These are phyloP conservation scores for Scortum barcoo DNA, from an alignment of 2,113 vertebrate genomes.

Conservation along the genomic window DNA sequence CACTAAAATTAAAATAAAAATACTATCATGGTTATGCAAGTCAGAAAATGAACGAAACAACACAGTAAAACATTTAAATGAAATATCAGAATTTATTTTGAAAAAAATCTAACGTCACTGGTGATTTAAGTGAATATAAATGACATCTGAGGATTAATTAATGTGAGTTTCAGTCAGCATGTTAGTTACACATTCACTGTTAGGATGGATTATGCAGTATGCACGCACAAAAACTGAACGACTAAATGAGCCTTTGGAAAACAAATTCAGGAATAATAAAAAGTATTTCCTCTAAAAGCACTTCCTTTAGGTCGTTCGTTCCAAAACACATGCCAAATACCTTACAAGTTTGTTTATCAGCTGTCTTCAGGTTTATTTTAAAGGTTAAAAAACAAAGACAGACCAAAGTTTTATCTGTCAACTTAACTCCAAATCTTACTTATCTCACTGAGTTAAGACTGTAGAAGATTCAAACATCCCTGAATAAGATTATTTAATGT, in stretches of 20 bases:
- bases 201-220: neutral
- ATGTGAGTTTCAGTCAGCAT: slow-evolving; percentile 22
- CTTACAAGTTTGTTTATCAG: slow-evolving; percentile 36
- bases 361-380: slow-evolving; percentile 10
- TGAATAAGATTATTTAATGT: neutral
- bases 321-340: too few species aligned
- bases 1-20: neutral
- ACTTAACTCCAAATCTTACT: neutral
- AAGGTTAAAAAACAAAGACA: neutral
- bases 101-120: neutral
- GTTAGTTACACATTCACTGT: slow-evolving; percentile 37
- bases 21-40: neutral
- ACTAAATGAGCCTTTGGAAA: neutral
- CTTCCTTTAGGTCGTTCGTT: neutral
- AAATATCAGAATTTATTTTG: slow-evolving; percentile 71
- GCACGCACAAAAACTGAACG: neutral
- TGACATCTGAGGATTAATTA: slow-evolving; percentile 29
- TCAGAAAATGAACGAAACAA: slow-evolving; percentile 57
- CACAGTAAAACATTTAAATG: slow-evolving; percentile 53
- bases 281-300: neutral
- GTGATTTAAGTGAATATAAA: slow-evolving; percentile 6
- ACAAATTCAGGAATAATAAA: neutral
- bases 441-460: neutral
- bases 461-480: neutral
- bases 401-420: neutral